A percentile compares a stretch with the other conserved stretches of the same genome.
phyloP scores from a whole-genome alignment of 2,888 invertebrate genomes.

The Lucinisca nassula region DNA sequence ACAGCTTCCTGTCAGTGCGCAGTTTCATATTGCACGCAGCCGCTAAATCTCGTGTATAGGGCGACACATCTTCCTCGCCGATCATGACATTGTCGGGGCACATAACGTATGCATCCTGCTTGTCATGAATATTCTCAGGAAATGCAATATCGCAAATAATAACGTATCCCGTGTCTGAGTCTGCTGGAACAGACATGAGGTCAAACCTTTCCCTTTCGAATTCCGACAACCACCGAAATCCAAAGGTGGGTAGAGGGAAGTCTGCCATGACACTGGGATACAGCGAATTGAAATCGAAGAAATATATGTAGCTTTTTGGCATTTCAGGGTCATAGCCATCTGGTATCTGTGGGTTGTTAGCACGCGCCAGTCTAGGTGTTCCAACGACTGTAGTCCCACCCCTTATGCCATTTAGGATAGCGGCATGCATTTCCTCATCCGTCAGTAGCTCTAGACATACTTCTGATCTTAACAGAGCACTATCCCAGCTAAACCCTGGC shows the following conservation, averaged over 20 bases:
- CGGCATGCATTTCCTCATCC: not conserved
- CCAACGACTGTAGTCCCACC: slow-evolving; percentile 18
- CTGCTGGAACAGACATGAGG: not conserved
- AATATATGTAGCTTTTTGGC: slow-evolving; percentile 1
- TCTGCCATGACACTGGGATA: slow-evolving; percentile 3
- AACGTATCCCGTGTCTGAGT: slow-evolving; percentile 16
- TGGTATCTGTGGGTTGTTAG: slow-evolving; percentile 16
- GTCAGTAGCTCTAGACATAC: slow-evolving; percentile 9
- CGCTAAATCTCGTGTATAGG: not conserved
- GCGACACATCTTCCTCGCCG: not conserved
- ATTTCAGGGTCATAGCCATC: not conserved
- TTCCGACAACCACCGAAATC: not conserved
- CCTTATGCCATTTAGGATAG: slow-evolving; percentile 20
- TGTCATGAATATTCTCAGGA: not conserved
- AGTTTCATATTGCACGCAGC: not conserved
- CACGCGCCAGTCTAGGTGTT: slow-evolving; percentile 7
- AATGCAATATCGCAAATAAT: not conserved
- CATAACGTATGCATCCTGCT: not conserved
- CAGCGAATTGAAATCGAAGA: slow-evolving; percentile 22
- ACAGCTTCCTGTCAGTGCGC: not conserved
- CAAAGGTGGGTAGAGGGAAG: slow-evolving; percentile 4
- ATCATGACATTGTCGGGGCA: slow-evolving; percentile 8
- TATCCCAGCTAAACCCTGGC: slow-evolving; percentile 19
- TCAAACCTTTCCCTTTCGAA: not conserved
- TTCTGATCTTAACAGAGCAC: not conserved